phyloP scores from a whole-genome alignment of 2,797 vertebrate genomes.

The Tarsius wallacei region DNA sequence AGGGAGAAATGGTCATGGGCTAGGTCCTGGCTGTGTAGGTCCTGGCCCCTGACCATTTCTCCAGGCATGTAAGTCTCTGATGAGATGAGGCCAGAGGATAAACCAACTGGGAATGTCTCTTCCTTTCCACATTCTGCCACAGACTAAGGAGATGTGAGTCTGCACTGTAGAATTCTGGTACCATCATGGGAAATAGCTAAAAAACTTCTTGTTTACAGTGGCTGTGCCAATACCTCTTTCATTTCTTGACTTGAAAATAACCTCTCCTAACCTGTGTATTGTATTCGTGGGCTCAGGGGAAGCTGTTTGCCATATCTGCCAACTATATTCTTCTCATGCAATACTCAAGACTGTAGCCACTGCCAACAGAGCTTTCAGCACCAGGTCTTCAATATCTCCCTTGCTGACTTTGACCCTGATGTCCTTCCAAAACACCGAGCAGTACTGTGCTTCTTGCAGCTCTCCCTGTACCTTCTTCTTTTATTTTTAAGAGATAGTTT shows the following conservation, averaged over 20 bases:
- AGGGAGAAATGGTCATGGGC: too few relatives aligned
- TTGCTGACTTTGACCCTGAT: not conserved
- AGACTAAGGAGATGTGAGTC: not conserved
- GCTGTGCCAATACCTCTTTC: not conserved
- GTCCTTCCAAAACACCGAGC: not conserved
- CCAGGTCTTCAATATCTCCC: not conserved
- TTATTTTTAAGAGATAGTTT: not conserved
- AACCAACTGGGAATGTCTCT: not conserved
- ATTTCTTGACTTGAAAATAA: slow-evolving; percentile 44
- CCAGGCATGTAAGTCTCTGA: not conserved
- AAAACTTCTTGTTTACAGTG: not conserved
- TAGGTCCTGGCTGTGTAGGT: too few relatives aligned
- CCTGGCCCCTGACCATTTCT: not conserved
- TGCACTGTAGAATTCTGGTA: not conserved
- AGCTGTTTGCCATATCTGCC: not conserved
- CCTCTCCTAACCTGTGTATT: not conserved
- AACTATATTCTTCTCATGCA: not conserved
- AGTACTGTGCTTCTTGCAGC: not conserved
- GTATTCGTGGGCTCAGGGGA: not conserved
- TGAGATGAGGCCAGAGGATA: not conserved
- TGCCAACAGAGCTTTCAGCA: not conserved
- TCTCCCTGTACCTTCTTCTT: too few relatives aligned
- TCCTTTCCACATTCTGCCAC: not conserved
- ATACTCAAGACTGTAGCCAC: not conserved
- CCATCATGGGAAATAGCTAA: not conserved